Percentiles rank a stretch among this genome's conserved stretches.
phyloP scores from a whole-genome alignment of 2,797 vertebrate genomes.

The Pangasius krempfi region DNA sequence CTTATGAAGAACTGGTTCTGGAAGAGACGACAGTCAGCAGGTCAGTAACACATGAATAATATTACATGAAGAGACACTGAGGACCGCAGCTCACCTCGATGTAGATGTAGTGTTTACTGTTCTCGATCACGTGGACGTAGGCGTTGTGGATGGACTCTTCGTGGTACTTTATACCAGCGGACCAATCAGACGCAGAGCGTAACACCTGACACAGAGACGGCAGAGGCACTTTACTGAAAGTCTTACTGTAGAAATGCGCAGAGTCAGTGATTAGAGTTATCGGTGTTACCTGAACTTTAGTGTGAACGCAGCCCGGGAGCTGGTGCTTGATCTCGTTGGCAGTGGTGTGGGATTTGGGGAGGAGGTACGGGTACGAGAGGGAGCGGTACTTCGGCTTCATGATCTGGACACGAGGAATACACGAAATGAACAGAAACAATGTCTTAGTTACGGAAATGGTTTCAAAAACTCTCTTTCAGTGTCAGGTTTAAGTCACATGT shows the following conservation, averaged over 20 bases:
- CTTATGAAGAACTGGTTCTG: conserved; percentile 99
- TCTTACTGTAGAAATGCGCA: neutral
- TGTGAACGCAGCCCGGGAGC: conserved; percentile 77
- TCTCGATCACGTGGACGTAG: conserved; percentile 81
- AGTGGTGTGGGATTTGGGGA: conserved; percentile 91
- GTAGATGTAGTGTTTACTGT: conserved; percentile 93
- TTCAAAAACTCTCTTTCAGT: neutral
- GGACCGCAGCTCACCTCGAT: conserved; percentile 81
- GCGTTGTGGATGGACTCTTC: conserved; percentile 96
- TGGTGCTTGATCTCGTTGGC: conserved; percentile 84
- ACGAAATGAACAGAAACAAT: neutral
- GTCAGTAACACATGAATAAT: neutral
- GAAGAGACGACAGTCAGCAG: conserved; percentile 23
- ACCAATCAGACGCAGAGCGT: conserved; percentile 93
- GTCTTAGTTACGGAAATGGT: no score
- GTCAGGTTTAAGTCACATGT: neutral
- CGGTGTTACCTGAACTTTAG: conserved; percentile 84
- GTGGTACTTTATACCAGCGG: conserved; percentile 93
- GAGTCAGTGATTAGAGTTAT: neutral
- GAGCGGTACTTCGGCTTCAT: conserved; percentile 94
- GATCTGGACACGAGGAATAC: conserved; percentile 68
- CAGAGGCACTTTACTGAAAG: neutral
- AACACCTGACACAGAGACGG: conserved; percentile 77
- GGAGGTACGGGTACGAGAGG: conserved; percentile 87
- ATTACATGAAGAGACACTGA: neutral